phyloP scores from a whole-genome alignment of 2,888 invertebrate species.

The Xylota segnis region DNA sequence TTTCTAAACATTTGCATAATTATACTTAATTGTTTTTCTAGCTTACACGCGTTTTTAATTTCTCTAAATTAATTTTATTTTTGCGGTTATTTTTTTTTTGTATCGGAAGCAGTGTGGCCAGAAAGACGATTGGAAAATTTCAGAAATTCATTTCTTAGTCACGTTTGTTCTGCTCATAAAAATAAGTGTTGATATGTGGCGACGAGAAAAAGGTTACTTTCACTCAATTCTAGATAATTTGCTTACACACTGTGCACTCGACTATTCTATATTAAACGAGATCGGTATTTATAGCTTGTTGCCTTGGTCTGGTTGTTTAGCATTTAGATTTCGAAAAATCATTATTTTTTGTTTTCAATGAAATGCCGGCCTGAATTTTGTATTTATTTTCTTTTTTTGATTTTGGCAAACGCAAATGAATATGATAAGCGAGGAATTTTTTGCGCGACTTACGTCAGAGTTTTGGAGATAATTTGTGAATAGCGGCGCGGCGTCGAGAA shows the following conservation, averaged over 20 bases:
- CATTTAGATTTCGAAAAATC: constrained; percentile 2
- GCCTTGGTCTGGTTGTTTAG: constrained; percentile 7
- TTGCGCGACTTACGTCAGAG: not conserved
- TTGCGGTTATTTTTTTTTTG: not conserved
- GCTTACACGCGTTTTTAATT: constrained; percentile 41
- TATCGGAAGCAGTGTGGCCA: not conserved
- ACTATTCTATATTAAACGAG: too few relatives aligned
- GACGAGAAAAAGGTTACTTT: constrained; percentile 17
- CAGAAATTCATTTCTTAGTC: constrained; percentile 12
- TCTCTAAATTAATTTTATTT: constrained; percentile 7
- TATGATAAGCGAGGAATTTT: constrained; percentile 18
- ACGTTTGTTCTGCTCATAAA: constrained; percentile 11
- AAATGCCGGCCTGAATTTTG: not conserved
- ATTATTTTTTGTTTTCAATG: constrained; percentile 10
- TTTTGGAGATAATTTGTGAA: not conserved
- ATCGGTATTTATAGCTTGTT: constrained; percentile 21
- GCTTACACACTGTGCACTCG: constrained; percentile 1
- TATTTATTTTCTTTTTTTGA: constrained; percentile 1
- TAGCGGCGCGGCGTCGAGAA: not conserved
- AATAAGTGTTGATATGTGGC: constrained; percentile 21
- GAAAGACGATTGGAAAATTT: not conserved
- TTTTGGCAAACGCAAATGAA: not conserved
- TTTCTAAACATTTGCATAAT: constrained; percentile 37
- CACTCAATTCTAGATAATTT: constrained; percentile 31
- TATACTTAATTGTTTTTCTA: constrained; percentile 50